Base-by-base conservation (phyloP, 37 sponge, comb jelly and placozoan species). In the Eunapius fragilis region DNA sequence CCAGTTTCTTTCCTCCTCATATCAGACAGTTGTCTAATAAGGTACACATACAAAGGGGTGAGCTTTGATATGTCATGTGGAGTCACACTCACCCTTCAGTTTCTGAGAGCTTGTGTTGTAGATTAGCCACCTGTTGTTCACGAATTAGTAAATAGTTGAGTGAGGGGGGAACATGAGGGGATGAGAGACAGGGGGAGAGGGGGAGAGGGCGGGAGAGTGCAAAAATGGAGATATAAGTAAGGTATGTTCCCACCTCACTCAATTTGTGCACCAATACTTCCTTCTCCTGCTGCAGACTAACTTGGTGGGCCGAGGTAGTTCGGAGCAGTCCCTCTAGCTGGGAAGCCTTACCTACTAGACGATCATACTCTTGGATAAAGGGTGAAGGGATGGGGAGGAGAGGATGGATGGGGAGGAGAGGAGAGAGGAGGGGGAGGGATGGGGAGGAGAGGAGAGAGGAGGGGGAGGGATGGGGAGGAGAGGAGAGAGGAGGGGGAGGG, bases 231-330 rank as follows among this genome's bases (percentile, higher is more conserved):
- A 6, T 70, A 71, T 34, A 17, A 25, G 17, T 81, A 68, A 19
- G 26, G 25, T 25, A 37, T n/a, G 41, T 84, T 23, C 77, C 31
- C 5, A 91, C 87, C 77, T 80, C 68, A 19, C 69, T 36, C 33
- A 87, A 17, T 23, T 82, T 74, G 74, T 41, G 47, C 38, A 69
- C 45, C 25, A 73, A 22, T 0, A 19, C 70, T 2, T 50, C 81
- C 45, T 84, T 87, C 32, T 88, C 81, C 27, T 50, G 75, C 75
- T 87, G 73, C 12, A 92, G 77, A 24, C 33, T 32, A 13, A 76
- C 50, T 24, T 80, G 84, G 31, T 71, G 49, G 7, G 23, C 30
- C 0, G 78, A 85, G 70, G 80, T 81, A 31, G 80, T 76, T 6
- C 88, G 81, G 17, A 92, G 85, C 33, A 75, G 41, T 14, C 23